A percentile compares a stretch with the other conserved stretches of the same genome.
Conservation (phyloP, 2,797 vertebrate species). For the Choloepus didactylus region DNA sequence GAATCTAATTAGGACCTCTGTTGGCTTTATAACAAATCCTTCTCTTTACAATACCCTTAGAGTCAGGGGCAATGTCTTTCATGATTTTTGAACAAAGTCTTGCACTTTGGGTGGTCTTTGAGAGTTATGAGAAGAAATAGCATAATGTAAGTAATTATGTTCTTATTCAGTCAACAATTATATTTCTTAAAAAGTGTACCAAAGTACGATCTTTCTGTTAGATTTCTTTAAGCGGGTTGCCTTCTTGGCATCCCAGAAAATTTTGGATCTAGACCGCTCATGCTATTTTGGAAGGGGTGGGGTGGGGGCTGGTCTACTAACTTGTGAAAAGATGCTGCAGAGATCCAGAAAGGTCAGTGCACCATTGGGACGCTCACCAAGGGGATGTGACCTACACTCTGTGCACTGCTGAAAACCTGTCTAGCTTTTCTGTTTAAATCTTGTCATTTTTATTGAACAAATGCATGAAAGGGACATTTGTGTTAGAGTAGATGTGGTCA, state of each 20-base stretch:
- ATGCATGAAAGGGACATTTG: not conserved
- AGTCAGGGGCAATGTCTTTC: conserved; percentile 61
- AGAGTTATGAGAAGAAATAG: conserved; percentile 60
- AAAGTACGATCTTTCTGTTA: conserved; percentile 46
- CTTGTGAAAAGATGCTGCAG: not conserved
- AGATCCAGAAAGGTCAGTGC: not conserved
- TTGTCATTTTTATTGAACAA: not conserved
- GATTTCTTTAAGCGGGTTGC: conserved; percentile 40
- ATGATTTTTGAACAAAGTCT: conserved; percentile 65
- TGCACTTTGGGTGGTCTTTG: conserved; percentile 48
- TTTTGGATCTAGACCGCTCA: not conserved
- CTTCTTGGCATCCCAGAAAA: conserved; percentile 17
- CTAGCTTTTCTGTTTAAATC: not conserved
- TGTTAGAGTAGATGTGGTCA: not conserved
- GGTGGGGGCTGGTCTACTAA: not conserved
- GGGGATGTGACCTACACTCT: not conserved
- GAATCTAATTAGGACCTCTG: conserved; percentile 68
- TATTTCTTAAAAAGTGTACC: conserved; percentile 53
- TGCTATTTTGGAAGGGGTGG: not conserved
- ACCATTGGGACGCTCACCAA: not conserved
- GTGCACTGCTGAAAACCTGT: not conserved
- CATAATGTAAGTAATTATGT: conserved; percentile 53
- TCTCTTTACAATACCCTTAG: conserved; percentile 65
- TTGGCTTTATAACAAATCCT: conserved; percentile 68
- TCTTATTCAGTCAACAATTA: conserved; percentile 62